Conservation (phyloP, 2,888 invertebrate species). For the Ormia ochracea region DNA sequence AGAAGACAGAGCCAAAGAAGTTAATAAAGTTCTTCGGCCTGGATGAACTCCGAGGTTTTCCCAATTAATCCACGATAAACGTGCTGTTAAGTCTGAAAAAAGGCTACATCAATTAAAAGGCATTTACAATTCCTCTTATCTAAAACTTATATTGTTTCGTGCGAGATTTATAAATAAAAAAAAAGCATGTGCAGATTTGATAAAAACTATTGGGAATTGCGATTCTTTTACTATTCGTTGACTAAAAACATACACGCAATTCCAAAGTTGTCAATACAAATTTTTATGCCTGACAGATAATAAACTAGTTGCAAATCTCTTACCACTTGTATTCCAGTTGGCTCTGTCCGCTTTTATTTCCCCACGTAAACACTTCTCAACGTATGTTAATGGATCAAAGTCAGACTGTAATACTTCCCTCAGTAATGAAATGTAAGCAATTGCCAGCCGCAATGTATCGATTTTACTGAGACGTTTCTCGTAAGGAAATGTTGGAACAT, state of each 20-base stretch:
- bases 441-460: constrained; percentile 96
- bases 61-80: constrained; percentile 99
- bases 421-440: constrained; percentile 96
- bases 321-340: constrained; percentile 98
- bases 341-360: constrained; percentile 92
- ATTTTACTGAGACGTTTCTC: constrained; percentile 99
- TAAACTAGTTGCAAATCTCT: constrained; percentile 28
- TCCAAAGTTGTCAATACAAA: too few species aligned
- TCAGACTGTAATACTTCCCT: constrained; percentile 92
- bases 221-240: too few species aligned
- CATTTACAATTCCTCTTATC: not conserved
- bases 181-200: too few species aligned
- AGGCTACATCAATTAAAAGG: not conserved
- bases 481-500: constrained; percentile 99
- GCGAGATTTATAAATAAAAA: too few species aligned
- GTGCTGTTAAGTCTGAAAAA: constrained; percentile 91
- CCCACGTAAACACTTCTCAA: constrained; percentile 92
- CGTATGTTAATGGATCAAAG: constrained; percentile 94
- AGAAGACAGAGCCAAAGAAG: constrained; percentile 87
- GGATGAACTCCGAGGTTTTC: constrained; percentile 97
- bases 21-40: constrained; percentile 88
- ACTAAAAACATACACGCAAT: too few species aligned
- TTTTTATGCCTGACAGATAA: too few species aligned
- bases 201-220: too few species aligned
- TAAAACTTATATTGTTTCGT: not conserved